Conservation (phyloP, 2,888 invertebrate genomes). For the Apodemia zela region DNA sequence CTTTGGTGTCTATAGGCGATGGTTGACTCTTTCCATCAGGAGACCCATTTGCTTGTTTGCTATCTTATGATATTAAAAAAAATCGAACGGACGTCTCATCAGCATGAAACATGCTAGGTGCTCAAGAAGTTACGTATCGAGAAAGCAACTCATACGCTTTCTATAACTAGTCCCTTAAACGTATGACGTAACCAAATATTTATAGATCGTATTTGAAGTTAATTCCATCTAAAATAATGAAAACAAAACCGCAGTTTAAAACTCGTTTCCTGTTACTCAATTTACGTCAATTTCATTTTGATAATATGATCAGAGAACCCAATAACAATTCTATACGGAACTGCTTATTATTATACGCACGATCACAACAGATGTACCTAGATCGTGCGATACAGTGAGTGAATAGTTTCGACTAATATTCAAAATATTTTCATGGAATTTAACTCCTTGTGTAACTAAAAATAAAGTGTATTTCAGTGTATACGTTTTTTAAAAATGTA, state of each 20-base stretch:
- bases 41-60: no score
- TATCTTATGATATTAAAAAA: no score
- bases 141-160: no score
- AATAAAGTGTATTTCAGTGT: background rate
- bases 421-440: background rate
- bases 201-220: no score
- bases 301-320: slow-evolving; percentile 14
- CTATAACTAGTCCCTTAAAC: no score
- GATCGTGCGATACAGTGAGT: slow-evolving; percentile 2
- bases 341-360: slow-evolving; percentile 13
- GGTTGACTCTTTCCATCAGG: no score
- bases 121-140: no score
- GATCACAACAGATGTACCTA: slow-evolving; percentile 15
- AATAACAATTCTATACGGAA: slow-evolving; percentile 14
- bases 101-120: no score
- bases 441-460: background rate
- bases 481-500: background rate
- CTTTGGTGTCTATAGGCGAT: no score
- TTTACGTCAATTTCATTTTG: slow-evolving; percentile 3
- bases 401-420: background rate
- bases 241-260: background rate
- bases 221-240: no score
- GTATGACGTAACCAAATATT: no score
- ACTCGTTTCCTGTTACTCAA: background rate
- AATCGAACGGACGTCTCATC: no score